A percentile compares a stretch with the other conserved stretches of the same genome.
phyloP scores from a whole-genome alignment of 2,797 vertebrate species.

The Clamator glandarius region DNA sequence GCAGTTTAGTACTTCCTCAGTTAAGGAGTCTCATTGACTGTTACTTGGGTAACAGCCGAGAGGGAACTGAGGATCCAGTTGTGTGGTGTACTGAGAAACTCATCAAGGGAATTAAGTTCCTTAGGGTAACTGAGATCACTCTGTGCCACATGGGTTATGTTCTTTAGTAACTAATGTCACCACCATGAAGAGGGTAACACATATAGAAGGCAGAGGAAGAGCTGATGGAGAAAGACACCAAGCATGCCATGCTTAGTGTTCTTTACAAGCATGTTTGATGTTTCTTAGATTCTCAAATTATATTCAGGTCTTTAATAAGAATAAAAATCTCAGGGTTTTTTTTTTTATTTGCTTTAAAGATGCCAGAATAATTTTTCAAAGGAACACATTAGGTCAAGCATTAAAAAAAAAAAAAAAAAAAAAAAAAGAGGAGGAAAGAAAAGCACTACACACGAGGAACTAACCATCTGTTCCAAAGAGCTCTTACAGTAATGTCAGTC shows the following conservation, averaged over 20 bases:
- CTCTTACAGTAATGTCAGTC: slow-evolving; percentile 12
- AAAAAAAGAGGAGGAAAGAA: not conserved
- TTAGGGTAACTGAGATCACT: not conserved
- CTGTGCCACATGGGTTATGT: not conserved
- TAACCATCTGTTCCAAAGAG: slow-evolving; percentile 77
- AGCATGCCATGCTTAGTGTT: not conserved
- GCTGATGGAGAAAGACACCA: not conserved
- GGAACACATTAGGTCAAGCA: slow-evolving; percentile 73
- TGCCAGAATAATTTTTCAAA: slow-evolving; percentile 70
- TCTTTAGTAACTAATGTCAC: not conserved
- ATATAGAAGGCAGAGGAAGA: not conserved
- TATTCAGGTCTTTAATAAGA: slow-evolving; percentile 50
- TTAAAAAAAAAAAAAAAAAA: slow-evolving; percentile 66
- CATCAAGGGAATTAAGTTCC: not conserved
- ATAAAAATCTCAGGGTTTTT: slow-evolving; percentile 48
- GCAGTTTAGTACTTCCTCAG: not conserved
- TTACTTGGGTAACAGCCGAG: not conserved
- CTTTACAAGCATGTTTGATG: slow-evolving; percentile 39
- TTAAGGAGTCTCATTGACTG: not conserved
- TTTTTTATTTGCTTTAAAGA: slow-evolving; percentile 13
- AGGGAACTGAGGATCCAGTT: not conserved
- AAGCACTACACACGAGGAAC: slow-evolving; percentile 3
- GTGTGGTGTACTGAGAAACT: not conserved
- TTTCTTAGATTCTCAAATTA: slow-evolving; percentile 50
- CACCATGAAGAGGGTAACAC: not conserved